phyloP scores from a whole-genome alignment of 2,888 invertebrate species.

The Eristalis pertinax region DNA sequence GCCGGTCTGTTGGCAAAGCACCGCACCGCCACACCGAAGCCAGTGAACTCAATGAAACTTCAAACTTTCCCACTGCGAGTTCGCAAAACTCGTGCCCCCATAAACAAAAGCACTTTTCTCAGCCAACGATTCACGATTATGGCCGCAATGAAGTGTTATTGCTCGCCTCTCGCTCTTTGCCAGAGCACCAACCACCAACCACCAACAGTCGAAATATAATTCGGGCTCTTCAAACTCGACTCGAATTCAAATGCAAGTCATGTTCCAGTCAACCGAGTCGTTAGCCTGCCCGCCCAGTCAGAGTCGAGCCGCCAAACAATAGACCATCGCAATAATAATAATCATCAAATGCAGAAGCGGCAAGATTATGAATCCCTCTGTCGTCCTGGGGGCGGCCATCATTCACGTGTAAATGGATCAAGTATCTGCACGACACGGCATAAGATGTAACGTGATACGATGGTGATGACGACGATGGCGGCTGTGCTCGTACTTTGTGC shows the following conservation, averaged over 20 bases:
- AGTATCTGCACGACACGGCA: conserved; percentile 50
- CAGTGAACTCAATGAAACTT: neutral
- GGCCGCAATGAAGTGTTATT: conserved; percentile 23
- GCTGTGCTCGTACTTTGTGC: neutral
- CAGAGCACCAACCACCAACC: neutral
- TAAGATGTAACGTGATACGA: conserved; percentile 55
- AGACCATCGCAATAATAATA: conserved; percentile 63
- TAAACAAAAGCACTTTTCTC: conserved; percentile 19
- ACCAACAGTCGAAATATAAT: neutral
- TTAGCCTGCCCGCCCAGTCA: conserved; percentile 20
- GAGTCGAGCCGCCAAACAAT: conserved; percentile 64
- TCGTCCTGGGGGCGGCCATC: conserved; percentile 28
- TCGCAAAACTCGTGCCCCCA: conserved; percentile 12
- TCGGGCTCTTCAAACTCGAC: neutral
- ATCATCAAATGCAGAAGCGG: conserved; percentile 68
- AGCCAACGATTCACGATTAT: conserved; percentile 22
- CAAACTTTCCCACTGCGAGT: conserved; percentile 1
- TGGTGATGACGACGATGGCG: neutral
- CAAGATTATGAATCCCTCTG: conserved; percentile 55
- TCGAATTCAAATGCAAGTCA: conserved; percentile 55
- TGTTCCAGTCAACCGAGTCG: conserved; percentile 47
- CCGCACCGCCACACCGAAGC: neutral
- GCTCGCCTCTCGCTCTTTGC: neutral
- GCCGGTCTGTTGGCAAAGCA: too few relatives aligned
- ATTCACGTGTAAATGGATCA: conserved; percentile 69